A percentile compares a stretch with the other conserved stretches of the same genome.
Evolutionary conservation across 2,113 vertebrate species (phyloP).

Genomic region (Cygnus atratus): DNA sequence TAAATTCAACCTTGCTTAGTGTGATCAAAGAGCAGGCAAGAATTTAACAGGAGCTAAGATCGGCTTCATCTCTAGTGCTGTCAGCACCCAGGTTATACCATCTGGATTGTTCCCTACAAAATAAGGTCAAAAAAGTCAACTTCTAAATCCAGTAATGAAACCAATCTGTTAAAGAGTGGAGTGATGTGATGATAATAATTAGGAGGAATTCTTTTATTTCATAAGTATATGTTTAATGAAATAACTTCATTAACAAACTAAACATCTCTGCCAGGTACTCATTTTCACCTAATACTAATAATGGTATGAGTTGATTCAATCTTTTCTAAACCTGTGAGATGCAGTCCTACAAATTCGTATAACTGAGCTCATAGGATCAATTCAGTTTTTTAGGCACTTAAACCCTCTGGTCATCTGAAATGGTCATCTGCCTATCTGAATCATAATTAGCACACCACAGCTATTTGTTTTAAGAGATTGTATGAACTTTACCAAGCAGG

Average conservation of each 20-base stretch:
- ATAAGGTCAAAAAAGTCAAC: background rate
- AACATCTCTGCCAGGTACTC: background rate
- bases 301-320: background rate
- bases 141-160: background rate
- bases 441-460: background rate
- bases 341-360: background rate
- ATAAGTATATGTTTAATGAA: background rate
- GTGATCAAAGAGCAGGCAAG: constrained; percentile 32
- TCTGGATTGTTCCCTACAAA: constrained; percentile 1
- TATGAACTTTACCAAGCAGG: background rate
- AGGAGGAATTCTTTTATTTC: background rate
- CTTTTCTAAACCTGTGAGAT: background rate
- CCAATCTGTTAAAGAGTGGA: background rate
- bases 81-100: constrained; percentile 11
- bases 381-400: background rate
- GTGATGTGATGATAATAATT: background rate
- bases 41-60: constrained; percentile 24
- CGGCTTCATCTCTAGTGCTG: constrained; percentile 1
- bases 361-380: background rate
- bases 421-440: background rate
- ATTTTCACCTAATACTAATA: background rate
- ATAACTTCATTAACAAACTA: background rate
- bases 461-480: background rate
- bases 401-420: background rate
- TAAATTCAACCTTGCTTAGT: constrained; percentile 31